Evolutionary conservation across 1,140 invertebrate genomes (phyloP).

Genomic region (Asobara japonica): DNA sequence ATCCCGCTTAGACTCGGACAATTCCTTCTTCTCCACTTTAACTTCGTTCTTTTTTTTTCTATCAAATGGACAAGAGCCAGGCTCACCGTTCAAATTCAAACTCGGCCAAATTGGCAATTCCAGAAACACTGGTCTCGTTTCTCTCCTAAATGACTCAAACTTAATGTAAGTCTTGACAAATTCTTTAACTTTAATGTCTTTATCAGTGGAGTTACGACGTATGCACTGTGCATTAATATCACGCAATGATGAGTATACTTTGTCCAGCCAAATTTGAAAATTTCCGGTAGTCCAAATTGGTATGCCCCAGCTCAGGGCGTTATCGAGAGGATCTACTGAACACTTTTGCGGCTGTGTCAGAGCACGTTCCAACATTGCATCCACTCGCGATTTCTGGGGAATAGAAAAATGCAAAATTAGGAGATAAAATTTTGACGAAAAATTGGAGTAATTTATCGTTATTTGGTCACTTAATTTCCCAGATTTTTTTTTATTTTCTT

Average conservation of each 20-base stretch:
- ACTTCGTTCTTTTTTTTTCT: slow-evolving; percentile 44
- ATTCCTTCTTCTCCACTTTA: slow-evolving; percentile 54
- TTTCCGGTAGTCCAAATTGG: slow-evolving; percentile 72
- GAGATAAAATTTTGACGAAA: background rate
- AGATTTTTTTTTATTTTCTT: no score
- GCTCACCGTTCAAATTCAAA: slow-evolving; percentile 61
- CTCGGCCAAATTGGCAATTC: slow-evolving; percentile 64
- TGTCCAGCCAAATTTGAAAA: slow-evolving; percentile 65
- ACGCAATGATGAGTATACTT: slow-evolving; percentile 56
- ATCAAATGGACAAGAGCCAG: slow-evolving; percentile 60
- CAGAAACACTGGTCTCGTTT: slow-evolving; percentile 62
- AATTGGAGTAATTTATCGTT: background rate
- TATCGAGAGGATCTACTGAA: slow-evolving; percentile 67
- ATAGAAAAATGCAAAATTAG: slow-evolving; percentile 4
- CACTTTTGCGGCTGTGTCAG: slow-evolving; percentile 67
- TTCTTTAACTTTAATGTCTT: slow-evolving; percentile 56
- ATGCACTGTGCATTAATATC: slow-evolving; percentile 51
- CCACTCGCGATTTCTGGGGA: slow-evolving; percentile 71
- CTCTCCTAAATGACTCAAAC: slow-evolving; percentile 65
- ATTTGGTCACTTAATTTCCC: no score
- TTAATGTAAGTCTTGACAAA: slow-evolving; percentile 66
- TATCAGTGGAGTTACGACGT: slow-evolving; percentile 52
- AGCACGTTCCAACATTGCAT: slow-evolving; percentile 77
- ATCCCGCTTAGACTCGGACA: slow-evolving; percentile 58
- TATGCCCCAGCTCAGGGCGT: slow-evolving; percentile 68